Evolutionary conservation across 2,888 invertebrate genomes (phyloP), one percentile per base, ranked within the genome.

Genomic region (Ischnura elegans): DNA sequence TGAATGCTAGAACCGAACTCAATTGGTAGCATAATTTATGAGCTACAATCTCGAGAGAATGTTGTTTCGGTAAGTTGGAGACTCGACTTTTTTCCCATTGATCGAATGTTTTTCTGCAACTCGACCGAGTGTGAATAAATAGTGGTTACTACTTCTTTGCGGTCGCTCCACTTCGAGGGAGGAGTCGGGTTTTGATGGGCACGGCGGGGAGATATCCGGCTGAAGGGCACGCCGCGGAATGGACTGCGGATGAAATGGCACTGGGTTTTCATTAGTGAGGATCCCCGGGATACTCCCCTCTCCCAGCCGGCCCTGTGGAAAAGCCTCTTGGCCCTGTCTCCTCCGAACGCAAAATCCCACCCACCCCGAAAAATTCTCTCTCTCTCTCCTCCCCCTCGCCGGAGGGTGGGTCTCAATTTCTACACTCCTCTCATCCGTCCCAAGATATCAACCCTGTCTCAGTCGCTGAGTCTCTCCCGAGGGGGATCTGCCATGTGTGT

Each of bases 191-290:
- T 21, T 36, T 76, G 76, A 36, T 29, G 10, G 36, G 3, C 76
- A 36, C 29, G 36, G 36, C 36, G 76, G 25, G 36, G 76, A 16
- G 76, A 76, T 29, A 76, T 76, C 36, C 36, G 13, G 76, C 6
- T 29, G 36, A 36, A 76, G 76, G 36, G 76, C 29, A 76, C 16
- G 76, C 76, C 76, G 76, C 76, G 76, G 76, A 76, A 76, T 76
- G 76, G 76, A 76, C 36, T 76, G 76, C 76, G 76, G 76, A 76
- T 76, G 76, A 76, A 36, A 76, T 76, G 76, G 76, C 76, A 76
- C 76, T 76, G 76, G 76, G 76, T 76, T 76, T 76, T 76, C 76
- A 76, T 76, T 76, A 76, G 76, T 76, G 76, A 76, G 76, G 76
- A 76, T 76, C 76, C 76, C 76, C 36, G 76, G 76, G 76, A 76